These are phyloP conservation scores for Acleris laterana DNA, from an alignment of 2,888 invertebrate species.

Conservation along the genomic window DNA sequence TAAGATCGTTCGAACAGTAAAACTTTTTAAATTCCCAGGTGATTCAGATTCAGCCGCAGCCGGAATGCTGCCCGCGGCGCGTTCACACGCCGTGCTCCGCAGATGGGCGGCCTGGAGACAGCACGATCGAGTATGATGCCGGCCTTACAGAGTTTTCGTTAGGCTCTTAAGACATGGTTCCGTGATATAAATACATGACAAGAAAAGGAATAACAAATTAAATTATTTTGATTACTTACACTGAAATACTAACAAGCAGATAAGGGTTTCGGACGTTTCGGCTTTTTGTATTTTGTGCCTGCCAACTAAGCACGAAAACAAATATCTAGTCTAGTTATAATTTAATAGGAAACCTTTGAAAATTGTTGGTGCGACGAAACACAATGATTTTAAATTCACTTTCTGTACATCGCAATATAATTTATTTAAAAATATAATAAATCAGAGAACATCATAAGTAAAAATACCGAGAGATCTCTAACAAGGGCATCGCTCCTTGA, in stretches of 20 bases:
- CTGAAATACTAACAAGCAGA: no score
- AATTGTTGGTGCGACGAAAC: no score
- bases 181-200: not conserved
- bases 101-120: constrained; percentile 32
- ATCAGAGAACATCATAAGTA: not conserved
- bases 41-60: constrained; percentile 36
- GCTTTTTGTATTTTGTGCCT: no score
- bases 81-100: constrained; percentile 40
- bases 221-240: not conserved
- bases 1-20: constrained; percentile 4
- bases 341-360: no score
- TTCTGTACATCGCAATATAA: no score
- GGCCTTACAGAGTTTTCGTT: not conserved
- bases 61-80: constrained; percentile 42
- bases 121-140: constrained; percentile 15
- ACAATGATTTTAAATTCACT: no score
- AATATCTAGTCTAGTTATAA: no score
- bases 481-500: constrained; percentile 40
- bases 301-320: no score
- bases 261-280: no score
- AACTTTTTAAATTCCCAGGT: constrained; percentile 35
- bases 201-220: not conserved
- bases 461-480: constrained; percentile 17
- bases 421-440: no score
- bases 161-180: constrained; percentile 5